A percentile compares a stretch with the other conserved stretches of the same genome.
Conservation (phyloP, 2,888 invertebrate genomes). For the Aspidiotus rigidus region DNA sequence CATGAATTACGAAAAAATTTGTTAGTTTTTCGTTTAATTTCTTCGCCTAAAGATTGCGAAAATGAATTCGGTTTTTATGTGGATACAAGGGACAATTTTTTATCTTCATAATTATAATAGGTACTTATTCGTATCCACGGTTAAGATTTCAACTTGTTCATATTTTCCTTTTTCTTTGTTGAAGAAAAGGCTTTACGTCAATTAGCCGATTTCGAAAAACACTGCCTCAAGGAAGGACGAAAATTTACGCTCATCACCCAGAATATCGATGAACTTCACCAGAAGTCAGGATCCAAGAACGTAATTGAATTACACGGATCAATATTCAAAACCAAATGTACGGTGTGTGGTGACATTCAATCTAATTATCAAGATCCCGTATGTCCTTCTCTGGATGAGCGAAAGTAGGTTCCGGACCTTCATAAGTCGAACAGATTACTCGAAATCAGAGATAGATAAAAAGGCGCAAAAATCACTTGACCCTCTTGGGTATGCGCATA, state of each 20-base stretch:
- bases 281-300: slow-evolving; percentile 51
- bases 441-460: too few relatives aligned
- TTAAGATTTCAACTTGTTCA: too few relatives aligned
- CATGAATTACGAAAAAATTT: too few relatives aligned
- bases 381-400: slow-evolving; percentile 57
- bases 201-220: slow-evolving; percentile 57
- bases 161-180: background rate
- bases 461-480: too few relatives aligned
- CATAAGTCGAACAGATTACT: too few relatives aligned
- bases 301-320: slow-evolving; percentile 56
- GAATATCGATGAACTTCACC: slow-evolving; percentile 57
- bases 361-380: slow-evolving; percentile 66
- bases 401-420: slow-evolving; percentile 51
- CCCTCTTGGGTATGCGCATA: too few relatives aligned
- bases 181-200: slow-evolving; percentile 56
- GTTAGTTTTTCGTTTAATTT: too few relatives aligned
- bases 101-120: too few relatives aligned
- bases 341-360: slow-evolving; percentile 55
- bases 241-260: slow-evolving; percentile 52
- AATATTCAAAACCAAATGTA: slow-evolving; percentile 59
- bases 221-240: slow-evolving; percentile 24
- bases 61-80: too few relatives aligned
- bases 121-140: too few relatives aligned
- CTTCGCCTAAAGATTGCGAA: too few relatives aligned
- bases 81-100: too few relatives aligned